Evolutionary conservation across 1,140 invertebrate species (phyloP), one percentile per base, ranked within the genome.

Genomic region (Cataglyphis hispanica): DNA sequence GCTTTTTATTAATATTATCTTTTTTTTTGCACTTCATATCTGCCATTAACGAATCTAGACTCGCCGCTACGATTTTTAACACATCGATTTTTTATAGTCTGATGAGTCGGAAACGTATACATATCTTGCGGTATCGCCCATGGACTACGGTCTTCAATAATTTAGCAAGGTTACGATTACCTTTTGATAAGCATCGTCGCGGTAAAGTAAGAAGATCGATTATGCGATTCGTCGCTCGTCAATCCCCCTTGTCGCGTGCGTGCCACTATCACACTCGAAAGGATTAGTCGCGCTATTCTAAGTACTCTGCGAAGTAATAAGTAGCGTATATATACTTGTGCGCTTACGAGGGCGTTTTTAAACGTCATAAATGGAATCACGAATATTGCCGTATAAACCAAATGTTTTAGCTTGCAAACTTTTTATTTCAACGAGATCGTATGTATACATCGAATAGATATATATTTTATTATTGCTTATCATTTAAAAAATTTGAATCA

Each of bases 131-230:
- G 27, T 60, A 56, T 69, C 43, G 27, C 56, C 31, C 64, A 53
- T 69, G 58, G 16, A 78, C 53, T 72, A 75, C 86, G 64, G 77
- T 84, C 87, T 89, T 89, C 84, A 81, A 89, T 89, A 89, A 89
- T 89, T 88, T 86, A 88, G 76, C 87, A 88, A 89, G 87, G 87
- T 88, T 89, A 88, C 84, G 86, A 27, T 27, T 34, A 40, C 87
- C 16, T 56, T 40, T 63, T 84, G 70, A 86, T 85, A 50, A 74
- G 16, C 64, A 56, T 50, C 53, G 75, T 86, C 66, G 77, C 56
- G 50, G 22, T 31, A 58, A 72, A 25, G 50, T 77, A 83, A 77
- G 84, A 89, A 83, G 64, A 89, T 89, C 87, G 88, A 89, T 89
- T 53, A 27, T 31, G 8, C 27, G 83, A 75, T 84, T 75, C 56